Base-by-base conservation (phyloP, 2,113 vertebrate genomes). In the Leucoraja erinaceus region DNA sequence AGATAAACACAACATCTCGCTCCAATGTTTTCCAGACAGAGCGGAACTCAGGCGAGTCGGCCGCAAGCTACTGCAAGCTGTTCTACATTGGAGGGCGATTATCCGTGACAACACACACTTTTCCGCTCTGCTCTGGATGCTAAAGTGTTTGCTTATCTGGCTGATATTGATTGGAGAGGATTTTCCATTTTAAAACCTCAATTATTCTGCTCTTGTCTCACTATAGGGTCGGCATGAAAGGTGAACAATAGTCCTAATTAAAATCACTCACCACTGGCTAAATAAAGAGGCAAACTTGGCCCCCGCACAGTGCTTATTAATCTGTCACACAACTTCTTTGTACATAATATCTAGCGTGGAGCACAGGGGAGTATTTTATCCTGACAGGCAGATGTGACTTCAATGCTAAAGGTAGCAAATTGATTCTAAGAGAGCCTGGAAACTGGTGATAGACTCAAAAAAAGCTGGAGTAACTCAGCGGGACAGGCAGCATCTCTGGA, bases 81-180 rank as follows among this genome's bases (percentile, higher is more conserved):
- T 31, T 47, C 66, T 47, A 31, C 72, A 91, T 91, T 91, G 47
- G 68, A 54, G 33, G 38, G 90, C 20, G 72, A 91, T 91, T 91
- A 33, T 68, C 90, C 90, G 38, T 91, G 90, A 91, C 68, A 70
- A 72, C 90, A 47, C 38, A 72, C 90, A 91, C 68, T 91, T 72
- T 38, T 28, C 90, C 28, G 9, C 28, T 38, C 90, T 72, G 66
- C 20, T 22, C 33, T 91, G 90, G 68, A 72, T 38, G 68, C 90
- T 68, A 91, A 74, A 31, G 33, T 47, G 90, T 91, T 91, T 28
- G 68, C 68, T 91, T 91, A 47, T 72, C 68, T 38, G 90, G 28
- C 66, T 72, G 20, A 91, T 91, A 70, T 47, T 70, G 90, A 91
- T 72, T 91, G 33, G 68, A 38, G 11, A 28, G 68, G 9, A 47